These are phyloP conservation scores for Mimumesa dahlbomi DNA, from an alignment of 2,888 invertebrate species.

Conservation along the genomic window DNA sequence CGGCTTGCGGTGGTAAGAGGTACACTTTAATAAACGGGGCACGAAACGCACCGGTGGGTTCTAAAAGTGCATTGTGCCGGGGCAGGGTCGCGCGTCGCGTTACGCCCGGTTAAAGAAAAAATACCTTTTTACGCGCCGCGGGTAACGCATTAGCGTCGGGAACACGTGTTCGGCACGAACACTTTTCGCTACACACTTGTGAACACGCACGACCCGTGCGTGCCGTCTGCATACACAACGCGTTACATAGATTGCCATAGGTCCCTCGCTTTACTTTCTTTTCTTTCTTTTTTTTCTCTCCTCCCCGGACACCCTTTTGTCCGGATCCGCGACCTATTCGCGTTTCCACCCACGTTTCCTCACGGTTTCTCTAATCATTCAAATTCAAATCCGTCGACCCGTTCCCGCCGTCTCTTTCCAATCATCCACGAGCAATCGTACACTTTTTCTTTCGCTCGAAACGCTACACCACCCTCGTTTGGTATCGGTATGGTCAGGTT, in stretches of 20 bases:
- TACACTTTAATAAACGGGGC: constrained; percentile 3
- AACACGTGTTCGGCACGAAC: constrained; percentile 71
- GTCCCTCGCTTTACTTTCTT: constrained; percentile 9
- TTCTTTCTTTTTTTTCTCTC: constrained; percentile 17
- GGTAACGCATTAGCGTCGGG: constrained; percentile 58
- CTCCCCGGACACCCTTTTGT: too few relatives aligned
- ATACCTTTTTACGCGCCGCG: constrained; percentile 52
- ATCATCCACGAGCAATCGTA: too few relatives aligned
- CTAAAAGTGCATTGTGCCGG: constrained; percentile 43
- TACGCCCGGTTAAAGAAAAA: constrained; percentile 50
- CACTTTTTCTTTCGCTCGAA: too few relatives aligned
- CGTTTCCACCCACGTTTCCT: too few relatives aligned
- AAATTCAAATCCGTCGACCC: too few relatives aligned
- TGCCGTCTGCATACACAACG: constrained; percentile 72
- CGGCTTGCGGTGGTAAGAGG: background rate
- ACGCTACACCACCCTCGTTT: too few relatives aligned
- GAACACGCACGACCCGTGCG: constrained; percentile 71
- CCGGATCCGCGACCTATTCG: too few relatives aligned
- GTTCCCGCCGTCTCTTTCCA: too few relatives aligned
- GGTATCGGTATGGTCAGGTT: too few relatives aligned
- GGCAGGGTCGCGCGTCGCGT: constrained; percentile 45
- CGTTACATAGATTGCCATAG: constrained; percentile 33
- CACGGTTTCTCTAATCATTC: too few relatives aligned
- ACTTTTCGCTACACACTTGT: constrained; percentile 69
- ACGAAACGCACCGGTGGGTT: background rate